phyloP scores from a whole-genome alignment of 2,797 vertebrate species.

The Spinus olivaceus region DNA sequence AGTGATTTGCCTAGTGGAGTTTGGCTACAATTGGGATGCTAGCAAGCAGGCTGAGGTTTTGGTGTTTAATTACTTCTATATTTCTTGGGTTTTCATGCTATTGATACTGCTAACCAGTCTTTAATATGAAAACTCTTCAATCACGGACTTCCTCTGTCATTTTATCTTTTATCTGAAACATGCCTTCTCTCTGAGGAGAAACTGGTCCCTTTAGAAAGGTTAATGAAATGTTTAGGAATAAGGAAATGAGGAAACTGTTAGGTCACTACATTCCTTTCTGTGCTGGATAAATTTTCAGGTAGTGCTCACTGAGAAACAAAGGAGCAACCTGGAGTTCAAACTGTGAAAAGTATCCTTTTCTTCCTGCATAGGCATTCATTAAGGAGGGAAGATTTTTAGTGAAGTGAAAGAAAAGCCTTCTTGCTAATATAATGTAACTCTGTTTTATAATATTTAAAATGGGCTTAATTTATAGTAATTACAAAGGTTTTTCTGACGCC shows the following conservation, averaged over 20 bases:
- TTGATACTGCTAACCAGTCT: not conserved
- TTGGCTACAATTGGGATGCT: not conserved
- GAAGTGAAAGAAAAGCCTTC: not conserved
- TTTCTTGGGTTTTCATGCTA: not conserved
- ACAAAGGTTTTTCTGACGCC: not conserved
- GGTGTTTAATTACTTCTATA: not conserved
- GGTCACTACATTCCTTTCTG: not conserved
- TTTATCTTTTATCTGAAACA: not conserved
- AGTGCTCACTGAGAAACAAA: not conserved
- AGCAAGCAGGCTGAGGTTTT: not conserved
- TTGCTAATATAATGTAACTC: not conserved
- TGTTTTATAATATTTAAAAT: not conserved
- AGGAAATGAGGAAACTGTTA: not conserved
- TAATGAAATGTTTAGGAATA: conserved; percentile 38
- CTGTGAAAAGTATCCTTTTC: not conserved
- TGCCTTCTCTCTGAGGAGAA: not conserved
- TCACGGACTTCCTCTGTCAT: not conserved
- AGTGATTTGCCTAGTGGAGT: not conserved
- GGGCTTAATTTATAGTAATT: not conserved
- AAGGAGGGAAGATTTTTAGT: not conserved
- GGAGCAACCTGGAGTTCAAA: not conserved
- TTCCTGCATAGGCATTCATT: not conserved
- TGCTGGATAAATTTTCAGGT: not conserved
- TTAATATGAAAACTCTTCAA: not conserved
- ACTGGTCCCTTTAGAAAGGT: not conserved